These are phyloP conservation scores for Drosophila demipolita DNA, from an alignment of 2,888 invertebrate genomes.

Conservation along the genomic window DNA sequence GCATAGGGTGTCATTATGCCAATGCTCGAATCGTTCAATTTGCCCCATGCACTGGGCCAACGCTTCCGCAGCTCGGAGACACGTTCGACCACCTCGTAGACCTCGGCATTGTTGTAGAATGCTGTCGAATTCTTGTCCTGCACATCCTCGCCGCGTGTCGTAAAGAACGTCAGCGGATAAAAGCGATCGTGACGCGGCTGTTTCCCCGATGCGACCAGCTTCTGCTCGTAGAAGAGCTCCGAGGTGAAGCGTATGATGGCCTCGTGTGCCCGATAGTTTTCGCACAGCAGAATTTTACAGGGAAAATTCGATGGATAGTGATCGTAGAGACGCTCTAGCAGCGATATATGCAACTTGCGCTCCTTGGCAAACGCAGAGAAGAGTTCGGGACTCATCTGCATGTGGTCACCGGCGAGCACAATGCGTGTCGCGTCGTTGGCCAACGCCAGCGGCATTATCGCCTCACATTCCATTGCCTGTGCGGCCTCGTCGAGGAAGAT, in stretches of 20 bases:
- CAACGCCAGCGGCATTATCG: conserved; percentile 91
- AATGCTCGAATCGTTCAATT: conserved; percentile 90
- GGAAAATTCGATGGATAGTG: conserved; percentile 90
- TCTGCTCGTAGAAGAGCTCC: conserved; percentile 92
- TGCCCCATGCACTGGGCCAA: conserved; percentile 92
- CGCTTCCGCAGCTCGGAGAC: conserved; percentile 89
- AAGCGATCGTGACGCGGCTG: conserved; percentile 89
- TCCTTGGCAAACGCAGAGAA: conserved; percentile 91
- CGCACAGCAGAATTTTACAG: conserved; percentile 92
- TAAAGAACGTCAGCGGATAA: conserved; percentile 92
- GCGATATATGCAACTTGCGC: conserved; percentile 89
- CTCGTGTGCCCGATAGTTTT: conserved; percentile 93
- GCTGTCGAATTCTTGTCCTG: conserved; percentile 92
- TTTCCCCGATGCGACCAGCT: conserved; percentile 90
- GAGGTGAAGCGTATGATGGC: conserved; percentile 93
- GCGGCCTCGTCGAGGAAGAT: conserved; percentile 95
- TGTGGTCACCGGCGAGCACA: conserved; percentile 94
- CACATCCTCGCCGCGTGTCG: conserved; percentile 91
- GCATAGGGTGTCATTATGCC: conserved; percentile 94
- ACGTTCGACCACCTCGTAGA: conserved; percentile 91
- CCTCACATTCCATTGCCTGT: conserved; percentile 94
- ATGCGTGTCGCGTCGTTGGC: conserved; percentile 90
- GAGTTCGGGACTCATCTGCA: conserved; percentile 93
- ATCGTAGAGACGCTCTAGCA: conserved; percentile 92
- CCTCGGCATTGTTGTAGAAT: conserved; percentile 93